These are phyloP conservation scores for Epizoanthus stellaris DNA, from an alignment of 92 coral and sea anemone genomes.

Conservation along the genomic window DNA sequence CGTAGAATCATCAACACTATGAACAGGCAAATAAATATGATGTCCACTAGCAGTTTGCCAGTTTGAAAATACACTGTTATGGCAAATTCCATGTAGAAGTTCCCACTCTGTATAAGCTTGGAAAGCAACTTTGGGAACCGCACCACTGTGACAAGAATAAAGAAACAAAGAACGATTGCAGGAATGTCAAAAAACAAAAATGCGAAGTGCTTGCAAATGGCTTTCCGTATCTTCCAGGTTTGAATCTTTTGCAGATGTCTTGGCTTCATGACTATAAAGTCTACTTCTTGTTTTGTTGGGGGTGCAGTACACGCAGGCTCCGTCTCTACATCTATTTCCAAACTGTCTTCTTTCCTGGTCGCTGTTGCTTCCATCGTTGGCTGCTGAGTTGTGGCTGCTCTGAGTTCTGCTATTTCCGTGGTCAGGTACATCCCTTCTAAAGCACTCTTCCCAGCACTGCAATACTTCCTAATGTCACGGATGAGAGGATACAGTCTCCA, in stretches of 20 bases:
- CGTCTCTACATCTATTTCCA: background rate
- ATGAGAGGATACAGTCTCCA: conserved; percentile 93
- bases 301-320: background rate
- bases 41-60: conserved; percentile 74
- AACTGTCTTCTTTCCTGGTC: background rate
- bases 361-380: background rate
- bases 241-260: conserved; percentile 25
- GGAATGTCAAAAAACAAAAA: conserved; percentile 90
- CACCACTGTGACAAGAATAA: conserved; percentile 78
- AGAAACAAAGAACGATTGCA: conserved; percentile 75
- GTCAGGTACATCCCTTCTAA: background rate
- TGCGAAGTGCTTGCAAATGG: conserved; percentile 80
- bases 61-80: conserved; percentile 76
- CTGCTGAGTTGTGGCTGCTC: background rate
- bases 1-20: conserved; percentile 85
- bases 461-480: conserved; percentile 80
- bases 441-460: conserved; percentile 50
- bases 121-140: conserved; percentile 85
- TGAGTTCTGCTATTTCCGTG: conserved; percentile 25
- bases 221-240: conserved; percentile 93
- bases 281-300: background rate
- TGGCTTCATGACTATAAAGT: background rate
- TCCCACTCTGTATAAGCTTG: conserved; percentile 85
- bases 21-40: conserved; percentile 82
- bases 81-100: conserved; percentile 94